A percentile compares a stretch with the other conserved stretches of the same genome.
Conservation (phyloP, 2,888 invertebrate genomes). For the Drosophila prostipennis region DNA sequence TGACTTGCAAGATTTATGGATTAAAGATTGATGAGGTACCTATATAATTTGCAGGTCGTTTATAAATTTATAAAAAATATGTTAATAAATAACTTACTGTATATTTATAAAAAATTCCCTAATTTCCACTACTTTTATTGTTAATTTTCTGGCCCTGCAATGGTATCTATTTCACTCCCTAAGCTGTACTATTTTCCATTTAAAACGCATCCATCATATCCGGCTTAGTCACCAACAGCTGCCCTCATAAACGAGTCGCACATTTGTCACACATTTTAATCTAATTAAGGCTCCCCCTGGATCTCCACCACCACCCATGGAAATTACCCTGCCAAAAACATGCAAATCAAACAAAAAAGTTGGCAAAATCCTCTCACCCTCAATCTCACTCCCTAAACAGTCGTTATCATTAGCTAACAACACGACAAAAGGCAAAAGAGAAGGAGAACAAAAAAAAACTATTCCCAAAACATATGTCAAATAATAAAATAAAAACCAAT, state of each 20-base stretch:
- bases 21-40: neutral
- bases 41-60: too few species aligned
- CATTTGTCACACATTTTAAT: constrained; percentile 64
- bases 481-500: constrained; percentile 69
- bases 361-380: constrained; percentile 36
- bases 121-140: neutral
- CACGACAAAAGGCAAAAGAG: constrained; percentile 6
- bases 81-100: too few species aligned
- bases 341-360: constrained; percentile 54
- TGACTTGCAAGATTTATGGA: neutral
- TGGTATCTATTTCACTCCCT: neutral
- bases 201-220: constrained; percentile 38
- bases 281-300: constrained; percentile 52
- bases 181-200: constrained; percentile 18
- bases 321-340: constrained; percentile 31
- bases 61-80: too few species aligned
- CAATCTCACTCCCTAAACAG: constrained; percentile 32
- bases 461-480: constrained; percentile 68
- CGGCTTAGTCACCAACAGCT: constrained; percentile 39
- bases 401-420: constrained; percentile 62
- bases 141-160: neutral
- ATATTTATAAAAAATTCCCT: too few species aligned
- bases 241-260: constrained; percentile 31
- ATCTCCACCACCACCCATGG: neutral
- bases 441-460: constrained; percentile 28